Conservation (phyloP, 1,140 invertebrate species). For the Microplitis demolitor region DNA sequence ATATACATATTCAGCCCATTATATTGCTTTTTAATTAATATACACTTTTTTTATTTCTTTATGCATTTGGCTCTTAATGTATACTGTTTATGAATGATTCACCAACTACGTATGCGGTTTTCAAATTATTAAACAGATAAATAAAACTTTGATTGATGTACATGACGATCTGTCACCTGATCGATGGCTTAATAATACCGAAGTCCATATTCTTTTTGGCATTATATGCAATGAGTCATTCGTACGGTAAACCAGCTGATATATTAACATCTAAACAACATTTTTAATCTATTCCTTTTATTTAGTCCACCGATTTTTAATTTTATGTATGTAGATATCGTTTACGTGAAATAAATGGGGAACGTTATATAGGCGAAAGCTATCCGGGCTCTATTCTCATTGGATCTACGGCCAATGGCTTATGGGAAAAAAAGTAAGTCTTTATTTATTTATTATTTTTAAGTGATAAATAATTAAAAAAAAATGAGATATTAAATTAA, state of each 20-base stretch:
- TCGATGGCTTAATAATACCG: conserved; percentile 34
- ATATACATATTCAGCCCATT: background rate
- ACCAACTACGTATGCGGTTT: conserved; percentile 4
- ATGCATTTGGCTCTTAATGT: background rate
- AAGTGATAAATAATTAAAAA: no score
- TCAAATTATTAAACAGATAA: conserved; percentile 41
- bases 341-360: conserved; percentile 43
- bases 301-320: background rate
- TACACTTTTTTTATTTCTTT: background rate
- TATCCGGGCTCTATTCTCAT: conserved; percentile 41
- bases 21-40: background rate
- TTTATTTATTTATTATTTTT: background rate
- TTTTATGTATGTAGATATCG: conserved; percentile 38
- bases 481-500: background rate
- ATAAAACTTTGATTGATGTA: conserved; percentile 40
- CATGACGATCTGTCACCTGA: conserved; percentile 36
- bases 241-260: conserved; percentile 38
- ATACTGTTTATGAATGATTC: background rate
- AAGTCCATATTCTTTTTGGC: conserved; percentile 34
- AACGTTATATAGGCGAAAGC: conserved; percentile 40
- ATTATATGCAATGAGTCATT: conserved; percentile 47
- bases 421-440: conserved; percentile 44
- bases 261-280: background rate
- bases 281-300: background rate
- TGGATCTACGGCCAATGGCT: conserved; percentile 39